Base-by-base conservation (phyloP, 2,888 invertebrate genomes). In the Clepsis dumicolana region DNA sequence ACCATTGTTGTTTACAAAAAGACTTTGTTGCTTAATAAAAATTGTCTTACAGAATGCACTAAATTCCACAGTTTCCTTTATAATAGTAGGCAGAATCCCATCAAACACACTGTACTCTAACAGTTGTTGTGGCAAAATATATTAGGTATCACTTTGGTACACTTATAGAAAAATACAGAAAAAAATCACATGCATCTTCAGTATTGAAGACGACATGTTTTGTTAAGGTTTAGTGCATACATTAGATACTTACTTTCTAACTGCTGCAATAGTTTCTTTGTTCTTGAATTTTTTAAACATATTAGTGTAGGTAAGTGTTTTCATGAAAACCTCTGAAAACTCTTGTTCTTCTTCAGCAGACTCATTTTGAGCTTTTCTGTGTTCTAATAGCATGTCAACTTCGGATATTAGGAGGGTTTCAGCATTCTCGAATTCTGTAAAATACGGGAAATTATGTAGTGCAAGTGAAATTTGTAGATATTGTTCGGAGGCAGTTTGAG, bases 321-420 rank as follows among this genome's bases (percentile, higher is more conserved):
- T 99, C 96, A 98, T 97, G 85, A 99, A 99, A 8, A 99, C 99
- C 88, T 99, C 99, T 0, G 99, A 98, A 85, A 99, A 97, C 88
- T 99, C 99, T 88, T 99, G 99, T 83, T 99, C 98, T 80, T 99
- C 99, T 85, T 99, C 99, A 2, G 98, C 98, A 32, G 97, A 98
- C 89, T 99, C 99, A 88, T 99, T 99, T 89, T 99, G 99, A 38
- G 97, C 97, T 88, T 99, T 99, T 64, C 99, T 95, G 89, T 99
- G 99, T 84, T 99, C 99, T 79, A 99, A 89, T 78, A 99, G 94
- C 97, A 99, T 98, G 84, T 97, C 97, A 0, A 98, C 98, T 94
- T 98, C 98, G 2, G 99, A 99, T 85, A 99, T 98, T 64, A 99
- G 94, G 67, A 99, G 92, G 0, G 99, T 99, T 93, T 99, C 99